Evolutionary conservation across 2,888 invertebrate species (phyloP), one percentile per base, ranked within the genome.

Genomic region (Perithous albicinctus): DNA sequence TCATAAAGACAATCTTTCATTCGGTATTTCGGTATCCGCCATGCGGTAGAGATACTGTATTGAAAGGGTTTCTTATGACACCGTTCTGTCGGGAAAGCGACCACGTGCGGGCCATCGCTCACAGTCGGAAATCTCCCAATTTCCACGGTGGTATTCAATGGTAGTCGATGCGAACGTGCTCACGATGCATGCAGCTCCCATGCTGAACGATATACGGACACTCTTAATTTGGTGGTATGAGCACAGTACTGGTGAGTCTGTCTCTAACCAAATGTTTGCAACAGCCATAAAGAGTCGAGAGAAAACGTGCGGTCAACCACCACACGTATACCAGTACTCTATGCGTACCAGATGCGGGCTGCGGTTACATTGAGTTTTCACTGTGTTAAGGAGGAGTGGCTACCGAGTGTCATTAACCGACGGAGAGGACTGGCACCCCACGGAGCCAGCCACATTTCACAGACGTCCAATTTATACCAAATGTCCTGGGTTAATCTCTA

Each of bases 341-440:
- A 56, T 77, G 79, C 15, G 48, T 46, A 35, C 89, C 92, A 92
- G 89, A 91, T 91, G 92, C 84, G 83, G 78, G 77, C 32, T 66
- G 70, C 15, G 59, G 63, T 70, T 61, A 35, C n/a, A 75, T 64
- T 29, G 10, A 64, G 69, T 78, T 66, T 66, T 66, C 66, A 75
- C 56, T 56, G 59, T 75, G 84, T 79, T 63, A 63, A 74, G 48
- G 46, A 26, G 89, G 89, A 90, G 89, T 87, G 87, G 87, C 86
- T 80, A 74, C 48, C 80, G 81, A 88, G 84, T 84, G 88, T 89
- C 90, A 90, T 90, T 90, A 91, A 87, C 87, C 88, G 86, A 74
- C 88, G 87, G 88, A 86, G 81, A 69, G 32, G 72, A 41, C 73
- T 79, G 88, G 69, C 88, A 85, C 88, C 90, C 90, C 80, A 89